These are phyloP conservation scores for Chionomys nivalis DNA, from an alignment of 2,113 vertebrate species.

Conservation along the genomic window DNA sequence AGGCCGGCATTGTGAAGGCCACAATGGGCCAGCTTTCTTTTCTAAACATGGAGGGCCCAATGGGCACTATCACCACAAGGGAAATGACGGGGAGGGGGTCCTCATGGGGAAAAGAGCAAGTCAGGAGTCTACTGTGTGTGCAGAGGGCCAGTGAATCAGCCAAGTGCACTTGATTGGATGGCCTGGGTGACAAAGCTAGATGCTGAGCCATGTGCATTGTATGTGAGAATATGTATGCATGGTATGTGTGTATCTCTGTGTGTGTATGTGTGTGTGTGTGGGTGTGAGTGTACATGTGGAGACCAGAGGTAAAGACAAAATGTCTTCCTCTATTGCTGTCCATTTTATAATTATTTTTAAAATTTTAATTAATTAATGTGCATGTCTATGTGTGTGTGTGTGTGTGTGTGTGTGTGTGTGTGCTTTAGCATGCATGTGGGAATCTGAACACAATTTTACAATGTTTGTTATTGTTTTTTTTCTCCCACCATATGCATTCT, in stretches of 20 bases:
- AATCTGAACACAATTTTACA: not conserved
- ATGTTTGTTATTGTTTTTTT: no score
- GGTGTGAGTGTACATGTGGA: not conserved
- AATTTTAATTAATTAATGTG: not conserved
- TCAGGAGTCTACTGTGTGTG: not conserved
- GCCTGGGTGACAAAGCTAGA: not conserved
- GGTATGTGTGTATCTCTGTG: not conserved
- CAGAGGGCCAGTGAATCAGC: not conserved
- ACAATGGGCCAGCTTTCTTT: not conserved
- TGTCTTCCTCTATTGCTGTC: not conserved
- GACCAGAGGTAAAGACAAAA: no score
- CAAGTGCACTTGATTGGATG: rapidly evolving
- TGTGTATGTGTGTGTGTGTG: no score
- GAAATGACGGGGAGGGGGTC: rapidly evolving
- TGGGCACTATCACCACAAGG: not conserved
- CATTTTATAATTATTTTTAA: not conserved
- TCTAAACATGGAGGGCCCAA: not conserved
- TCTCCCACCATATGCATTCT: not conserved
- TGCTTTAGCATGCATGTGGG: not conserved
- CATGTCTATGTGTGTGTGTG: not conserved
- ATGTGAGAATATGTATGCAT: not conserved
- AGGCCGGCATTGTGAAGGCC: not conserved
- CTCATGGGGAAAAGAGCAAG: rapidly evolving
- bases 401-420: not conserved
- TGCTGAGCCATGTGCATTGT: not conserved